Conservation (phyloP, 1,140 invertebrate genomes). For the Magallana ariakensis region DNA sequence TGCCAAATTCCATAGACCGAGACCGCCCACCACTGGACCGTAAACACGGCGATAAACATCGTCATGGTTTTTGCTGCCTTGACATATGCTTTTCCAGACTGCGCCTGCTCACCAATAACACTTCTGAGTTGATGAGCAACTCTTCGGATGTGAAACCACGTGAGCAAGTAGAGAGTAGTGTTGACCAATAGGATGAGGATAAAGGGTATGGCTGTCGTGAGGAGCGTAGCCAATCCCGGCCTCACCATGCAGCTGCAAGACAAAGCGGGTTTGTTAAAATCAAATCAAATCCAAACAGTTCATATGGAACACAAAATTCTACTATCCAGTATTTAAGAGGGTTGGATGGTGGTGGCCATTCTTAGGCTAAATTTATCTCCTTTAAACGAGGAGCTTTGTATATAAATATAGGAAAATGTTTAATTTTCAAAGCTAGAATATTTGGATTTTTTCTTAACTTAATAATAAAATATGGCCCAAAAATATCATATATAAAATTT, state of each 20-base stretch:
- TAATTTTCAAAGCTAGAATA: too few species aligned
- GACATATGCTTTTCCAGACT: neutral
- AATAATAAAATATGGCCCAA: too few species aligned
- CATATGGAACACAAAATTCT: too few species aligned
- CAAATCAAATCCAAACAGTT: too few species aligned
- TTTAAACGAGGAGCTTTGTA: too few species aligned
- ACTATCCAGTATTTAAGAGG: too few species aligned
- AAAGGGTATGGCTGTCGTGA: neutral
- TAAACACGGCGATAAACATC: constrained; percentile 37
- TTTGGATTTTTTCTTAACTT: too few species aligned
- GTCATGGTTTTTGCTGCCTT: constrained; percentile 16
- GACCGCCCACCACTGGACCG: constrained; percentile 24
- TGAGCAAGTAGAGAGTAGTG: constrained; percentile 18
- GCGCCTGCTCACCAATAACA: neutral
- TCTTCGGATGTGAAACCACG: constrained; percentile 30
- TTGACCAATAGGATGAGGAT: constrained; percentile 21
- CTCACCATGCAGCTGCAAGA: constrained; percentile 15
- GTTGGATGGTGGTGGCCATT: too few species aligned
- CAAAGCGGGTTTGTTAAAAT: neutral
- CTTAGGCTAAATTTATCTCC: too few species aligned
- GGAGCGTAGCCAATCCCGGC: neutral
- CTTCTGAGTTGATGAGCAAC: neutral
- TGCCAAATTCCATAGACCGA: constrained; percentile 13
- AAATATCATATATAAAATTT: too few species aligned
- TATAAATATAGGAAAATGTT: too few species aligned